phyloP scores from a whole-genome alignment of 1,140 invertebrate species.

The Atta colombica region DNA sequence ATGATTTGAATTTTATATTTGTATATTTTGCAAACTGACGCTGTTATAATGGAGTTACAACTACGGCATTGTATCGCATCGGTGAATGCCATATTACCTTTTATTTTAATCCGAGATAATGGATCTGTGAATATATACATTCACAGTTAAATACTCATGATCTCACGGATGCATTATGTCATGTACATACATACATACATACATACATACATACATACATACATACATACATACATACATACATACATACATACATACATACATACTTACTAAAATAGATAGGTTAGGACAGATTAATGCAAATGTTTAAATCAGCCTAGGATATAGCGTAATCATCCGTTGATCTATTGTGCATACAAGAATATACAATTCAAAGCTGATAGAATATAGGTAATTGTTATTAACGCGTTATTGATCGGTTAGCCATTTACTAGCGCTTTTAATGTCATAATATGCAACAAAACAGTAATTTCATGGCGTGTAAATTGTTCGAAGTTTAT shows the following conservation, averaged over 20 bases:
- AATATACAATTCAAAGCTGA: conserved; percentile 14
- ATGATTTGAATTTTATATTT: not conserved
- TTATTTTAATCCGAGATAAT: conserved; percentile 26
- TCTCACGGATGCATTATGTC: not conserved
- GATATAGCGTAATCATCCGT: not conserved
- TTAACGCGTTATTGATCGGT: conserved; percentile 13
- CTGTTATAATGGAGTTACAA: not conserved
- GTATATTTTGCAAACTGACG: not conserved
- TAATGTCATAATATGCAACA: not conserved
- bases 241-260: not conserved
- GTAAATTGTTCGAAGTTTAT: conserved; percentile 1
- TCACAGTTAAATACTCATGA: not conserved
- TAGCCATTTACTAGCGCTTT: not conserved
- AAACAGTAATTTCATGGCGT: not conserved
- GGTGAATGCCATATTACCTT: not conserved
- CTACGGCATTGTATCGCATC: not conserved
- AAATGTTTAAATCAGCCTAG: conserved; percentile 15
- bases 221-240: not conserved
- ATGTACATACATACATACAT: not conserved
- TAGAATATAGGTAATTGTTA: conserved; percentile 25
- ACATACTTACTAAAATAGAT: not conserved
- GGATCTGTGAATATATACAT: not conserved
- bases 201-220: too few species aligned
- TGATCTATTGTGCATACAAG: conserved; percentile 17
- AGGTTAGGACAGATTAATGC: conserved; percentile 25